These are phyloP conservation scores for Exephanes ischioxanthus DNA, from an alignment of 2,888 invertebrate genomes.

Conservation along the genomic window DNA sequence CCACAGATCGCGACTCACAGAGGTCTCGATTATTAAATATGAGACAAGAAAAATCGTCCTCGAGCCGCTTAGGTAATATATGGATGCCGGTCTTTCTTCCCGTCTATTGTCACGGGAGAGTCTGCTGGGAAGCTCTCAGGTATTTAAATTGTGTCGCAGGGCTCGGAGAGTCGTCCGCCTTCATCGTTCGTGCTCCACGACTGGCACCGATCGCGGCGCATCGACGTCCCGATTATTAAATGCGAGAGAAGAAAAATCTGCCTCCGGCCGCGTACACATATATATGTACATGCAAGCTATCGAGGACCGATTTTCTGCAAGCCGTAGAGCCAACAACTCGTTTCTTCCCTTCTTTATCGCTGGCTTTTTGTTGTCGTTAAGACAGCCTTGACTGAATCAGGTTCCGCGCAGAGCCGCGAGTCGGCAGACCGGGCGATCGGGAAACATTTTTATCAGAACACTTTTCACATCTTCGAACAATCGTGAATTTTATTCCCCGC, in stretches of 20 bases:
- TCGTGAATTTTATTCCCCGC: not conserved
- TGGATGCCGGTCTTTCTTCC: too few relatives aligned
- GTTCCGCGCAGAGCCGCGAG: not conserved
- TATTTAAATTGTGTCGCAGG: too few relatives aligned
- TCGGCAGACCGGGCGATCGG: not conserved
- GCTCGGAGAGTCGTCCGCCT: too few relatives aligned
- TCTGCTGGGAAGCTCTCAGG: too few relatives aligned
- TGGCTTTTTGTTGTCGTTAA: not conserved
- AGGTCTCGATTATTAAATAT: too few relatives aligned
- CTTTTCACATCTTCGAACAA: conserved; percentile 1
- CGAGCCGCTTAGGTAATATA: too few relatives aligned
- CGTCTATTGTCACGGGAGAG: too few relatives aligned
- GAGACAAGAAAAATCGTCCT: too few relatives aligned
- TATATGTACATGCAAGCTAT: not conserved
- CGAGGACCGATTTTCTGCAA: not conserved
- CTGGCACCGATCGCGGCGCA: not conserved
- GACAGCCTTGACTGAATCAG: conserved; percentile 5
- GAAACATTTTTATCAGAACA: not conserved
- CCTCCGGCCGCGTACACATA: not conserved
- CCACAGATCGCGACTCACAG: too few relatives aligned
- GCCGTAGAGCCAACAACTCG: not conserved
- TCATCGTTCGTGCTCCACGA: not conserved
- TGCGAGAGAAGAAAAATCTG: not conserved
- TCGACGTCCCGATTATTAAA: not conserved
- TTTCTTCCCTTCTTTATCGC: not conserved